These are phyloP conservation scores for Lepidurus apus DNA, from an alignment of 1,140 invertebrate genomes.

Conservation along the genomic window DNA sequence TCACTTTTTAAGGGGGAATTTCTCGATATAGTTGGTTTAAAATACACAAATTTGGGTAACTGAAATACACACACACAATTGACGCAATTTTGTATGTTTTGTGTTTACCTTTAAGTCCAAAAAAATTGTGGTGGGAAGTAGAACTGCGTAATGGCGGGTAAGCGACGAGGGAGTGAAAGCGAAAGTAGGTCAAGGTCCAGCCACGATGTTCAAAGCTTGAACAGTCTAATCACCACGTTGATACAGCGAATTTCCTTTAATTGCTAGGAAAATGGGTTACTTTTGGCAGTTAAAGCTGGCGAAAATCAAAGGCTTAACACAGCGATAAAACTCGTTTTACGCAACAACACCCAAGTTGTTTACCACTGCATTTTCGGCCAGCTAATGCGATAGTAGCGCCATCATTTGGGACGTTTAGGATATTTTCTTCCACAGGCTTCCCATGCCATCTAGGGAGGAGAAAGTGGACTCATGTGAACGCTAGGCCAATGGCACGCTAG, in stretches of 20 bases:
- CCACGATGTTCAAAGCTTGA: background rate
- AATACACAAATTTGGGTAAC: no score
- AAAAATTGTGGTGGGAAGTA: background rate
- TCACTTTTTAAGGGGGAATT: no score
- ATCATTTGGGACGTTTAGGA: background rate
- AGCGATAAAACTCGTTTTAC: background rate
- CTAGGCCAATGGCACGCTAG: no score
- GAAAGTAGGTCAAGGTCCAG: constrained; percentile 13
- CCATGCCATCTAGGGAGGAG: no score
- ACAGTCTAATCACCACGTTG: no score
- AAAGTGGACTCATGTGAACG: no score
- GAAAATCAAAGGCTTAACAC: background rate
- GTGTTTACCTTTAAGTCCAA: no score
- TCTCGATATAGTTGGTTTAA: no score
- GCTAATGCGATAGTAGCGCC: background rate
- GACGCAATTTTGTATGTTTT: no score
- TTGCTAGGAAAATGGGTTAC: background rate
- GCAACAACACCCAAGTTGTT: constrained; percentile 9
- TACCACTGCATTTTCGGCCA: background rate
- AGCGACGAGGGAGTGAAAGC: constrained; percentile 11
- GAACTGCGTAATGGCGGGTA: constrained; percentile 9
- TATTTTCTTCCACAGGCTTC: no score
- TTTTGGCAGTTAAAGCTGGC: background rate
- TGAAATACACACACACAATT: no score
- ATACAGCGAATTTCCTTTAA: background rate